phyloP scores from a whole-genome alignment of 2,888 invertebrate genomes.

The Gastracanthus pulcherrimus region DNA sequence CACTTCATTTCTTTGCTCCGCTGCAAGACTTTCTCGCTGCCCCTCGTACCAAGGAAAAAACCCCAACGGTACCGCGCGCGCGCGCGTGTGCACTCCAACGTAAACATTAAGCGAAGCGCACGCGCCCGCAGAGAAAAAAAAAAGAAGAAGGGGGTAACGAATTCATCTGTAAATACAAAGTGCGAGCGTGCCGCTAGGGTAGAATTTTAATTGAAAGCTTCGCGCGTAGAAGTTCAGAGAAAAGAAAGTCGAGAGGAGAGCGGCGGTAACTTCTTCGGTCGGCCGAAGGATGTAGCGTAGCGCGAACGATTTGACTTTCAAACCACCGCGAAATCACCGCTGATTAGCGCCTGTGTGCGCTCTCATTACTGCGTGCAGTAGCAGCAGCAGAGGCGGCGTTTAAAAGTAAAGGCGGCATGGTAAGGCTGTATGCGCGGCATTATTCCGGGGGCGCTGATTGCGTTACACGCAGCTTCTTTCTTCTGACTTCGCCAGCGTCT shows the following conservation, averaged over 20 bases:
- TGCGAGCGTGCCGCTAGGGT: not conserved
- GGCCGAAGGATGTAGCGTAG: not conserved
- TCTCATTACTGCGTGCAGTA: not conserved
- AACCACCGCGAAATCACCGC: constrained; percentile 5
- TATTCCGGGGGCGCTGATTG: not conserved
- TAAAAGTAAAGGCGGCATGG: not conserved
- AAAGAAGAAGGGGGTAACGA: not conserved
- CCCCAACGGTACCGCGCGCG: not conserved
- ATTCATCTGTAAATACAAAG: constrained; percentile 3
- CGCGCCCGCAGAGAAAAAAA: not conserved
- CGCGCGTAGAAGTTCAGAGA: no score
- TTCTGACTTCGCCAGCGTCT: not conserved
- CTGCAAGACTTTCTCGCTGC: not conserved
- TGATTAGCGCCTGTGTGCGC: not conserved
- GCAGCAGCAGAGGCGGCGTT: no score
- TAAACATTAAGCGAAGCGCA: not conserved
- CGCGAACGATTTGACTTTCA: constrained; percentile 26
- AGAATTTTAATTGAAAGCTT: constrained; percentile 30
- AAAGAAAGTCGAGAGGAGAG: not conserved
- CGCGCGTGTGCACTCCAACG: not conserved
- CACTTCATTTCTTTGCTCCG: constrained; percentile 9
- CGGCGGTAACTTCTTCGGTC: not conserved
- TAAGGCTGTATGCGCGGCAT: not conserved
- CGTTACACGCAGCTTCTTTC: not conserved
- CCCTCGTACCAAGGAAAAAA: not conserved